phyloP scores from a whole-genome alignment of 1,140 invertebrate genomes.

The Centruroides sculpturatus region DNA sequence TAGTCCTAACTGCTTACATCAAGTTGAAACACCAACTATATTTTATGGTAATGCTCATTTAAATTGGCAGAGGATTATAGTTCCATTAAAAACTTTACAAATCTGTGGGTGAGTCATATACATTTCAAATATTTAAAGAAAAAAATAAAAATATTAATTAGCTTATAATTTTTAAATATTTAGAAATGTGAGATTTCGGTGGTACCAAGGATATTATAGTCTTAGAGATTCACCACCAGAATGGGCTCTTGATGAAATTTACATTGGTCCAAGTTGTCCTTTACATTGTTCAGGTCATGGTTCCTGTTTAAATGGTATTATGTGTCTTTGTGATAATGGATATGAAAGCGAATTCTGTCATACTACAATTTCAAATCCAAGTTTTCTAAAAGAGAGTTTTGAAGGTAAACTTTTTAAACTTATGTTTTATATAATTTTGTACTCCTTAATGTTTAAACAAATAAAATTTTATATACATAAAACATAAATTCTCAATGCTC shows the following conservation, averaged over 20 bases:
- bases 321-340: conserved; percentile 30
- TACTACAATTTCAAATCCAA: conserved; percentile 18
- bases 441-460: too few species aligned
- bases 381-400: conserved; percentile 29
- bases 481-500: too few species aligned
- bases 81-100: conserved; percentile 28
- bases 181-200: conserved; percentile 30
- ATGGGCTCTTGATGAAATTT: conserved; percentile 35
- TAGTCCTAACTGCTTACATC: conserved; percentile 3
- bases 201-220: conserved; percentile 31
- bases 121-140: neutral
- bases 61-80: conserved; percentile 28
- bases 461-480: too few species aligned
- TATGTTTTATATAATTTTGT: too few species aligned
- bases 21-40: conserved; percentile 22
- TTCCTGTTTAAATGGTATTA: conserved; percentile 27
- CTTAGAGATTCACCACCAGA: conserved; percentile 25
- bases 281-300: conserved; percentile 34
- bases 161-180: conserved; percentile 2
- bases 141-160: neutral
- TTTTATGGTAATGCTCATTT: conserved; percentile 30
- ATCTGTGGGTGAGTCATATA: conserved; percentile 28
- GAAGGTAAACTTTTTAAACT: conserved; percentile 12
- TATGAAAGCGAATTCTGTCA: conserved; percentile 27
- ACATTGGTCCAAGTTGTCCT: conserved; percentile 33